Base-by-base conservation (phyloP, 1,140 invertebrate genomes). In the Brachionus angularis region DNA sequence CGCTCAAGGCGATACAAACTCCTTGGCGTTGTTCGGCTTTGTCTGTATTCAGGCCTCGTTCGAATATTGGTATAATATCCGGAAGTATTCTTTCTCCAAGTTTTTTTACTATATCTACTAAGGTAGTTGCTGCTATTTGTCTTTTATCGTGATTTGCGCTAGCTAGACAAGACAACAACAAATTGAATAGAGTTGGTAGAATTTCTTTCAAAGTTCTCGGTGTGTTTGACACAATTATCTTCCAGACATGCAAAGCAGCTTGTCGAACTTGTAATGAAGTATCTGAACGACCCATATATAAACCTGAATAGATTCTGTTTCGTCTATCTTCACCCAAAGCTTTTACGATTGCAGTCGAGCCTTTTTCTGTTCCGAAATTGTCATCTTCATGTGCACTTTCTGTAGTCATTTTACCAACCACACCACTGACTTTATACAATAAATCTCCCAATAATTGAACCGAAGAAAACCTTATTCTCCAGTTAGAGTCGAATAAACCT, bases 381-480 rank as follows among this genome's bases (percentile, higher is more conserved):
- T 98, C 96, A 81, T 98, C 96, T 79, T 98, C 96, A 75, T 89
- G 90, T 2, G 92, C 91, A 1, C 93, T 97, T 83, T 96, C 93
- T 0, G 96, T 98, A 14, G 91, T 95, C 93, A 98, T 98, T 83
- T 98, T 98, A 50, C 95, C 95, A 58, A 91, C 91, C 0, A 98
- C 93, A 70, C 93, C 93, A 81, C 72, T 18, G 71, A 99, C 92
- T 72, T 92, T 88, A 79, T 97, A 99, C 12, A 99, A 81, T 42
- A 99, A 83, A 81, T 98, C 96, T 23, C 96, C 96, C 7, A 99
- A 83, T 4, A 99, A 83, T 79, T 98, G 93, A 10, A 99, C 92
- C 0, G 93, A 96, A 75, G 93, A 88, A 81, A 93, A 96, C 74
- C 95, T 83, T 74, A 99, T 99, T 70, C 96, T 85, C 96, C 96